A percentile compares a stretch with the other conserved stretches of the same genome.
These are phyloP conservation scores for Caenorhabditis japonica DNA, from an alignment of 2,888 invertebrate species.

Conservation along the genomic window DNA sequence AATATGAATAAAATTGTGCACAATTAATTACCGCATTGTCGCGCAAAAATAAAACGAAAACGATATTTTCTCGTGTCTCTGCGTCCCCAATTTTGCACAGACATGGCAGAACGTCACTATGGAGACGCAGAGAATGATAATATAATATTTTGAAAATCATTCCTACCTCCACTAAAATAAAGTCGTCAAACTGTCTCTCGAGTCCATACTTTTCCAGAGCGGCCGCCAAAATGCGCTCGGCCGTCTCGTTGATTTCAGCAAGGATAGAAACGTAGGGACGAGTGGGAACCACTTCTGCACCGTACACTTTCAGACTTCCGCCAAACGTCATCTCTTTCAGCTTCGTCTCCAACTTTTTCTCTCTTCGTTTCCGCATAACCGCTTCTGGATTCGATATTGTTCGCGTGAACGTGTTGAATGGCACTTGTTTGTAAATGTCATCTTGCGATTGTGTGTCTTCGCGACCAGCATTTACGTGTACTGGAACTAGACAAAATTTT, in stretches of 20 bases:
- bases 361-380: slow-evolving; percentile 96
- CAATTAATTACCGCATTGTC: no score
- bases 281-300: slow-evolving; percentile 93
- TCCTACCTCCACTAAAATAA: slow-evolving; percentile 92
- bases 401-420: slow-evolving; percentile 95
- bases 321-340: slow-evolving; percentile 82
- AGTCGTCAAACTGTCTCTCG: slow-evolving; percentile 89
- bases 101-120: no score
- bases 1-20: no score
- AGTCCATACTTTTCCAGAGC: slow-evolving; percentile 97
- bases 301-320: slow-evolving; percentile 86
- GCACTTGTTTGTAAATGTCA: slow-evolving; percentile 81
- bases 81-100: slow-evolving; percentile 3
- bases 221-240: slow-evolving; percentile 92
- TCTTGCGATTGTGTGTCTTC: slow-evolving; percentile 73
- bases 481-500: slow-evolving; percentile 54
- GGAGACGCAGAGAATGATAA: slow-evolving; percentile 12
- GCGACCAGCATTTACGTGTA: slow-evolving; percentile 62
- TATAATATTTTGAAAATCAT: no score
- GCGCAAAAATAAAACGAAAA: no score
- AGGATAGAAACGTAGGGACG: slow-evolving; percentile 94
- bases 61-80: slow-evolving; percentile 8
- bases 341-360: slow-evolving; percentile 95
- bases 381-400: slow-evolving; percentile 99
- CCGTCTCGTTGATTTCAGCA: slow-evolving; percentile 91